A percentile compares a stretch with the other conserved stretches of the same genome.
Evolutionary conservation across 2,113 vertebrate species (phyloP).

Genomic region (Corythornis cristatus): DNA sequence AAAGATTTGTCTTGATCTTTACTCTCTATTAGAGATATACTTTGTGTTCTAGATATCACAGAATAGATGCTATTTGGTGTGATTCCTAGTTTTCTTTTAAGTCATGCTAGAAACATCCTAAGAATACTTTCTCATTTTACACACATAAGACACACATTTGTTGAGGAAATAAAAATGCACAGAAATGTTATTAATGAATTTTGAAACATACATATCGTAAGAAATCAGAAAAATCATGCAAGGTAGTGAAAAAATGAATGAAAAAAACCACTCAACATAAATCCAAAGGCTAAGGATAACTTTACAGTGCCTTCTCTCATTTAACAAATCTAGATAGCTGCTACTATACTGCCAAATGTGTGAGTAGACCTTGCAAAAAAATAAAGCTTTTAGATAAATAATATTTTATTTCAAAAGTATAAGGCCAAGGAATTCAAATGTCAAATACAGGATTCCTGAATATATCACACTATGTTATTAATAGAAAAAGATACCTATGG

Average conservation of each 20-base stretch:
- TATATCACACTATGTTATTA: background rate
- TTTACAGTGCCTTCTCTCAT: background rate
- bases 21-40: background rate
- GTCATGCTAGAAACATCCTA: background rate
- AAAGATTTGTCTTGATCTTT: background rate
- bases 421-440: constrained; percentile 21
- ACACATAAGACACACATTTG: background rate
- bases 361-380: constrained; percentile 23
- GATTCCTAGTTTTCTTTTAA: background rate
- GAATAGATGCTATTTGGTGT: background rate
- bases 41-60: background rate
- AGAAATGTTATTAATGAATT: background rate
- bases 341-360: background rate
- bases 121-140: background rate
- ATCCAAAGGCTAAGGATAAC: background rate
- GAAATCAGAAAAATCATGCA: background rate
- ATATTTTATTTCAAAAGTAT: constrained; percentile 13
- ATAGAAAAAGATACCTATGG: background rate
- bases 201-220: background rate
- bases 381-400: constrained; percentile 39
- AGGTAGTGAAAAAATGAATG: background rate
- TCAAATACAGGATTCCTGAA: background rate
- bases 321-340: background rate
- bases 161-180: background rate
- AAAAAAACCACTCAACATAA: background rate